A percentile compares a stretch with the other conserved stretches of the same genome.
These are phyloP conservation scores for Phylloscopus collybita DNA, from an alignment of 2,797 vertebrate species.

Conservation along the genomic window DNA sequence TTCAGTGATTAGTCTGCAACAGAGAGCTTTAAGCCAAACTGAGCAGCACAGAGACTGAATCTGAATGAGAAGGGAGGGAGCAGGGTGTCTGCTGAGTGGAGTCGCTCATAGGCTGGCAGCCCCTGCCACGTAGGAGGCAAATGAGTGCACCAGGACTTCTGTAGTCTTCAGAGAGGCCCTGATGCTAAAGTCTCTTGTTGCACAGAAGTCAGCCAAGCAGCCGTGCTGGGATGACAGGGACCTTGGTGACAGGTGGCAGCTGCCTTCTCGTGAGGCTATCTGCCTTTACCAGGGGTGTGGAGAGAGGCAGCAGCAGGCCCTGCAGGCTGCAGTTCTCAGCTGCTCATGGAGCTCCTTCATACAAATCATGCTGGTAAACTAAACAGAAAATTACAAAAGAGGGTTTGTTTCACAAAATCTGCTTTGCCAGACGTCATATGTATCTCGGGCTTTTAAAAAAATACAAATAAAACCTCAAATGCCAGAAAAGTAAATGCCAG, in stretches of 20 bases:
- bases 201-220: neutral
- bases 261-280: neutral
- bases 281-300: fast-evolving
- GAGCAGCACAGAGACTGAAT: neutral
- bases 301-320: neutral
- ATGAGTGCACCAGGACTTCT: neutral
- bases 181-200: neutral
- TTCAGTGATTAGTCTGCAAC: neutral
- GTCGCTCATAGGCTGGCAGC: neutral
- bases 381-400: neutral
- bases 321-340: neutral
- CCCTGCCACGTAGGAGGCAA: neutral
- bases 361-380: neutral
- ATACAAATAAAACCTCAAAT: neutral
- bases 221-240: fast-evolving
- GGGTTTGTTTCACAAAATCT: neutral
- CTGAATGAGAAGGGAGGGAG: neutral
- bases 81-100: neutral
- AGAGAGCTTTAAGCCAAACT: neutral
- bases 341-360: neutral
- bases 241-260: neutral
- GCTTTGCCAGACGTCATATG: neutral
- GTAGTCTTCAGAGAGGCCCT: neutral
- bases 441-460: neutral
- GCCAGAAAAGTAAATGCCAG: neutral